Evolutionary conservation across 2,888 invertebrate genomes (phyloP).

Genomic region (Keiferia lycopersicella): DNA sequence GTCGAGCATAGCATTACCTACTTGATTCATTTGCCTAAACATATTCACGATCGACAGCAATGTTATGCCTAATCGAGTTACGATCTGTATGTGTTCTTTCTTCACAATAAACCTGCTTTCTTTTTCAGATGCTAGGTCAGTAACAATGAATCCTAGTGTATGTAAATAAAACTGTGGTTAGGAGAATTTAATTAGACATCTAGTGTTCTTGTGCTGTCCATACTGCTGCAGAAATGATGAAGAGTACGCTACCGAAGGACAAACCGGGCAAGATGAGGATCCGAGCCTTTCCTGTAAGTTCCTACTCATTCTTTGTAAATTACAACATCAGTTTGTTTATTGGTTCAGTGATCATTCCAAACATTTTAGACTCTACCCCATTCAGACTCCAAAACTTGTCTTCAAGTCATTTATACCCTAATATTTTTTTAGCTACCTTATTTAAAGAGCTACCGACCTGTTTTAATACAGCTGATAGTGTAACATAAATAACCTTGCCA

Average conservation of each 20-base stretch:
- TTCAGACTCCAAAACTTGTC: too few species aligned
- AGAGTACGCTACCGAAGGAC: constrained; percentile 91
- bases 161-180: constrained; percentile 64
- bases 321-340: not conserved
- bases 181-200: constrained; percentile 48
- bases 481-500: not conserved
- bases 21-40: not conserved
- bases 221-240: constrained; percentile 81
- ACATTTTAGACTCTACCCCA: too few species aligned
- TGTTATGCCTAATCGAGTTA: constrained; percentile 2
- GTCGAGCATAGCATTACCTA: not conserved
- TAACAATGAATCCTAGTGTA: constrained; percentile 67
- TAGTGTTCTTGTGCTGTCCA: constrained; percentile 60
- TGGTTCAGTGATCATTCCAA: not conserved
- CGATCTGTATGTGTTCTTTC: constrained; percentile 17
- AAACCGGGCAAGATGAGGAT: constrained; percentile 97
- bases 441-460: not conserved
- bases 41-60: not conserved
- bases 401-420: too few species aligned
- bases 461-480: not conserved
- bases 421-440: too few species aligned
- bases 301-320: not conserved
- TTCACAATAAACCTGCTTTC: constrained; percentile 29
- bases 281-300: constrained; percentile 97
- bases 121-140: constrained; percentile 69